Evolutionary conservation across 2,113 vertebrate species (phyloP).

Genomic region (Pelobates fuscus): DNA sequence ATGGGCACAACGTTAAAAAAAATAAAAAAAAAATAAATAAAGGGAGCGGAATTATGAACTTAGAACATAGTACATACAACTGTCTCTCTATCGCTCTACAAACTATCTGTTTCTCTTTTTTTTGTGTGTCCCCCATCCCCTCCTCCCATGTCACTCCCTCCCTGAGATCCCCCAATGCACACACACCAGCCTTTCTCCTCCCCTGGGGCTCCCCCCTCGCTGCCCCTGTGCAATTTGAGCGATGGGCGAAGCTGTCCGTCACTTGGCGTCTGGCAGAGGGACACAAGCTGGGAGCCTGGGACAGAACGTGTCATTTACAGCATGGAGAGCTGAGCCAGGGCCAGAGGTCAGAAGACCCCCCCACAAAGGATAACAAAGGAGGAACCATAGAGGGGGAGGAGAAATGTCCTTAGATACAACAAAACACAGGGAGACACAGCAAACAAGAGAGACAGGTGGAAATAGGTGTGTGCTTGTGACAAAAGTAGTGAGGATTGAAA

Average conservation of each 20-base stretch:
- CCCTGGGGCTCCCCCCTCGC: constrained; percentile 3
- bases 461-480: constrained; percentile 48
- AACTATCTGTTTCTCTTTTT: neutral
- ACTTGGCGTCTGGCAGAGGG: constrained; percentile 45
- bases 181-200: neutral
- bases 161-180: neutral
- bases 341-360: constrained; percentile 43
- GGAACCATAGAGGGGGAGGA: constrained; percentile 50
- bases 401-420: constrained; percentile 46
- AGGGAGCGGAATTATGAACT: too few relatives aligned
- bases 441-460: constrained; percentile 51
- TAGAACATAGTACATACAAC: too few relatives aligned
- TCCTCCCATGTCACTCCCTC: constrained; percentile 28
- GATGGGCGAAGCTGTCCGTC: constrained; percentile 49
- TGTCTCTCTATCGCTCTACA: too few relatives aligned
- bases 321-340: constrained; percentile 40
- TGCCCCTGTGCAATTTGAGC: constrained; percentile 47
- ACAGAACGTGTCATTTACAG: constrained; percentile 49
- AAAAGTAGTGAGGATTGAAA: neutral
- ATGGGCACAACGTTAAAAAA: too few relatives aligned
- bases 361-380: constrained; percentile 32
- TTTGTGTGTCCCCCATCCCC: neutral
- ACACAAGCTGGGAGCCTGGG: constrained; percentile 48
- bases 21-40: too few relatives aligned
- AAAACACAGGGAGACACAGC: constrained; percentile 56